A percentile compares a stretch with the other conserved stretches of the same genome.
phyloP scores from a whole-genome alignment of 2,888 invertebrate species.

The Suillia variegata region DNA sequence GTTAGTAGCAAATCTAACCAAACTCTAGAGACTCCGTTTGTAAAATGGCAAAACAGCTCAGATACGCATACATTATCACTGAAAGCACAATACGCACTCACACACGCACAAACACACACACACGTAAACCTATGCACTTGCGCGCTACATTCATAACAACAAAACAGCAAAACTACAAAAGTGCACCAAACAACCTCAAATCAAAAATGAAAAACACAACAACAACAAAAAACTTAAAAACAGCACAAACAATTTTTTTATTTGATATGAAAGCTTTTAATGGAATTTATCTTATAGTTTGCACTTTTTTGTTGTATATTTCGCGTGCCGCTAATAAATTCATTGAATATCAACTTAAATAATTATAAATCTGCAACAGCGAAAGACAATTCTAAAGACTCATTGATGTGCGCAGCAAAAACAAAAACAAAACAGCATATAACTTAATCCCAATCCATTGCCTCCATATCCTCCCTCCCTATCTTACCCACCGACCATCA shows the following conservation, averaged over 20 bases:
- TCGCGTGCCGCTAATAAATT: too few species aligned
- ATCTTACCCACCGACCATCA: conserved; percentile 6
- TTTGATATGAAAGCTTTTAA: too few species aligned
- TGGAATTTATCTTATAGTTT: too few species aligned
- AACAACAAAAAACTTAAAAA: too few species aligned
- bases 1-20: neutral
- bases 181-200: too few species aligned
- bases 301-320: too few species aligned
- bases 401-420: conserved; percentile 37
- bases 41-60: conserved; percentile 40
- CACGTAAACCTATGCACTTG: conserved; percentile 17
- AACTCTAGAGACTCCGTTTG: conserved; percentile 2
- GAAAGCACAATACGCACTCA: conserved; percentile 30
- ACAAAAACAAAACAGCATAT: conserved; percentile 31
- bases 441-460: neutral
- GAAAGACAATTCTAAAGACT: conserved; percentile 17
- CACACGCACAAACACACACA: conserved; percentile 31
- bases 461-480: neutral
- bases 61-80: conserved; percentile 30
- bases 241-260: too few species aligned
- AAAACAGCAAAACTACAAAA: neutral
- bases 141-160: too few species aligned
- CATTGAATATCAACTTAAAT: neutral
- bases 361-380: neutral
- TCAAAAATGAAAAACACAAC: too few species aligned